These are phyloP conservation scores for Carabus problematicus DNA, from an alignment of 2,888 invertebrate genomes.

Conservation along the genomic window DNA sequence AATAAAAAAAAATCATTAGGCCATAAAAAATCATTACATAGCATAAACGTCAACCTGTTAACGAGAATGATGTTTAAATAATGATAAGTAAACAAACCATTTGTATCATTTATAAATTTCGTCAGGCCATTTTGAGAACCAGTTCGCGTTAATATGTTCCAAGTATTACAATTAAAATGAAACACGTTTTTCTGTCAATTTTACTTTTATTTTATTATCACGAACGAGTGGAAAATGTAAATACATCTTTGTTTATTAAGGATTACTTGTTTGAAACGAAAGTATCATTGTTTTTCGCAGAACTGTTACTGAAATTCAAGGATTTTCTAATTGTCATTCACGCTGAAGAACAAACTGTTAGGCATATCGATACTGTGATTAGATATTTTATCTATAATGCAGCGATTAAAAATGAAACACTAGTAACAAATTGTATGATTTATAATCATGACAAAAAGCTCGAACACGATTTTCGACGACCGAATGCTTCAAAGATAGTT, in stretches of 20 bases:
- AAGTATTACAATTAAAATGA: conserved; percentile 17
- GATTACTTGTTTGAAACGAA: conserved; percentile 19
- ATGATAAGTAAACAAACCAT: conserved; percentile 29
- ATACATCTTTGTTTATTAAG: conserved; percentile 20
- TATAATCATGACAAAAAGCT: conserved; percentile 30
- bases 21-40: background rate
- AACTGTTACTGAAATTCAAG: conserved; percentile 21
- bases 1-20: too few species aligned
- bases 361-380: conserved; percentile 25
- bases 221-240: conserved; percentile 12
- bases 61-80: conserved; percentile 16
- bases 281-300: conserved; percentile 22
- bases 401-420: background rate
- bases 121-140: background rate
- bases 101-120: background rate
- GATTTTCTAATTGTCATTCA: conserved; percentile 32
- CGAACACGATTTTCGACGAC: conserved; percentile 11
- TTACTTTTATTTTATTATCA: conserved; percentile 7
- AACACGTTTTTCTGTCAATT: conserved; percentile 1
- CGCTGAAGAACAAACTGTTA: conserved; percentile 10
- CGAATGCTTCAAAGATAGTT: conserved; percentile 19
- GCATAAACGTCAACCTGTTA: conserved; percentile 12
- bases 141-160: background rate
- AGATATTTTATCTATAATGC: conserved; percentile 23
- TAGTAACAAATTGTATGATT: conserved; percentile 29